Percentiles rank a stretch among this genome's conserved stretches.
Evolutionary conservation across 1,140 invertebrate genomes (phyloP).

Genomic region (Campoletis sonorensis): DNA sequence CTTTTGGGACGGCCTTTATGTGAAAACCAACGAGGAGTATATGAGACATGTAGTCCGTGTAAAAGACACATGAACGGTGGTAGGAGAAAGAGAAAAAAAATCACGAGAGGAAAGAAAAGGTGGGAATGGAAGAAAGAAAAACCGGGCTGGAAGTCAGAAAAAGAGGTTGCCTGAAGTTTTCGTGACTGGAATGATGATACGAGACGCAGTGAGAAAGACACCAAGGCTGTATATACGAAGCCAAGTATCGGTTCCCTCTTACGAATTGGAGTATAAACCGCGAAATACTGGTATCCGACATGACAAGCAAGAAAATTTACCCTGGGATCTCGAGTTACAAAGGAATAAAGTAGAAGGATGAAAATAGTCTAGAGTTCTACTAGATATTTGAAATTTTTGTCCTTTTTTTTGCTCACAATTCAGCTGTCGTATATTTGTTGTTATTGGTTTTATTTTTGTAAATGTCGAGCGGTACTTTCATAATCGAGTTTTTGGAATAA

Average conservation of each 20-base stretch:
- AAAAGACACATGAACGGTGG: background rate
- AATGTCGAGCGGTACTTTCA: no score
- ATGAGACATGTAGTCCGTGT: slow-evolving; percentile 15
- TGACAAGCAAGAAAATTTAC: background rate
- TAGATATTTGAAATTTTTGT: background rate
- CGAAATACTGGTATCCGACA: slow-evolving; percentile 37
- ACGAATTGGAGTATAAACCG: slow-evolving; percentile 42
- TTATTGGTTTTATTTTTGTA: background rate
- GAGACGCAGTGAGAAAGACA: background rate
- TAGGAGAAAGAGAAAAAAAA: slow-evolving; percentile 17
- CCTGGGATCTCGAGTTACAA: slow-evolving; percentile 9
- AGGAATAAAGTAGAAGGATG: background rate
- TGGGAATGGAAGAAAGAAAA: background rate
- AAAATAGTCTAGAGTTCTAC: background rate
- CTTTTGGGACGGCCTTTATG: background rate
- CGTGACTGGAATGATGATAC: slow-evolving; percentile 43
- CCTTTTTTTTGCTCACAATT: no score
- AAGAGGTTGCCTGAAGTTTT: slow-evolving; percentile 27
- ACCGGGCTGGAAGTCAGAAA: slow-evolving; percentile 24
- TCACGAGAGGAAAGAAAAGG: slow-evolving; percentile 6
- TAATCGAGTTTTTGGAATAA: no score
- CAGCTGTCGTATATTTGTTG: background rate
- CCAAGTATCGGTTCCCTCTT: slow-evolving; percentile 32
- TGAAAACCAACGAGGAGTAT: background rate
- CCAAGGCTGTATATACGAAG: background rate